Conservation (phyloP, 2,797 vertebrate genomes). For the Darevskia mixta region DNA sequence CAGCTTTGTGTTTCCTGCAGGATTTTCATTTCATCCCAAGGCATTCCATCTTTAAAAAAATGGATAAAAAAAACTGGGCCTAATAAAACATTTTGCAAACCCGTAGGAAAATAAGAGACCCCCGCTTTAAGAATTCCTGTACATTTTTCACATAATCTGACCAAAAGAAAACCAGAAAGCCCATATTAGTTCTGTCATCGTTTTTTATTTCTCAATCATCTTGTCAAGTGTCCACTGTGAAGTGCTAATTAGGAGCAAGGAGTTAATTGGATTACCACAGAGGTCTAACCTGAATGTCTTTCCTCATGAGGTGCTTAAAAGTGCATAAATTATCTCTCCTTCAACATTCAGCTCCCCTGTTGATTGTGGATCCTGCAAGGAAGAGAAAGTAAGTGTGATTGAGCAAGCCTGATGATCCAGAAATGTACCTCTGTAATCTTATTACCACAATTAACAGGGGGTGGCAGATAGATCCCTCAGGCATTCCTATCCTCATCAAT, state of each 20-base stretch:
- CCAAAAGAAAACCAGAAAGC: conserved; percentile 39
- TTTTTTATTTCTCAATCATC: conserved; percentile 44
- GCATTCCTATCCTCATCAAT: not conserved
- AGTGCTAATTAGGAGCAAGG: conserved; percentile 54
- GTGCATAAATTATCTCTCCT: conserved; percentile 24
- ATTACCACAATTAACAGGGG: not conserved
- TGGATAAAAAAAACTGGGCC: not conserved
- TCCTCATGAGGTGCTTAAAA: conserved; percentile 31
- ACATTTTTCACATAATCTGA: conserved; percentile 31
- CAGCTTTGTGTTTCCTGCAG: not conserved
- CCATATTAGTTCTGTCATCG: not conserved
- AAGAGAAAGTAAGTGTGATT: conserved; percentile 19
- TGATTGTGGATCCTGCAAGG: not conserved
- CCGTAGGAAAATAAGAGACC: not conserved
- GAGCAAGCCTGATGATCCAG: not conserved
- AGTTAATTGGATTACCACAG: conserved; percentile 36
- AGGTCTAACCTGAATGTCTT: conserved; percentile 22
- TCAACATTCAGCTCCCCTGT: conserved; percentile 28
- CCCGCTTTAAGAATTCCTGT: conserved; percentile 43
- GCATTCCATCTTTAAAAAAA: not conserved
- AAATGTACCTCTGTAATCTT: conserved; percentile 2
- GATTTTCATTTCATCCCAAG: not conserved
- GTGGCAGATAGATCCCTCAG: not conserved
- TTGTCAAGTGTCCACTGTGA: conserved; percentile 30
- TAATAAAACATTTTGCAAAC: not conserved